Base-by-base conservation (phyloP, 1,140 invertebrate genomes). In the Dendroctonus ponderosae region DNA sequence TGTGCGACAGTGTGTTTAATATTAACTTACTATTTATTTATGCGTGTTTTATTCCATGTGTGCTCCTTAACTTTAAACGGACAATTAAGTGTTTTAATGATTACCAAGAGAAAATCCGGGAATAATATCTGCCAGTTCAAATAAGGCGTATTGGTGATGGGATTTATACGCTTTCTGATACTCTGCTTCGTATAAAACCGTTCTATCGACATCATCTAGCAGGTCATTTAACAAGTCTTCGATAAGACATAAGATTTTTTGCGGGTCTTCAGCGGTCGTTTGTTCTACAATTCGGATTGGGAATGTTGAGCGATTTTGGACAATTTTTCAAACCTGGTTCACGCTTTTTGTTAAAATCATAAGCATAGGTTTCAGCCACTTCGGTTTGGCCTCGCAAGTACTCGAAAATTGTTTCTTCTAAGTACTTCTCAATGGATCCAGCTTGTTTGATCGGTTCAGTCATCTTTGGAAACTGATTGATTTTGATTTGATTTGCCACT, bases 331-430 rank as follows among this genome's bases (percentile, higher is more conserved):
- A 44, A 53, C 39, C 51, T 63, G 7, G 14, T 43, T 66, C 26
- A 61, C 26, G 26, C 14, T 7, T 60, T 41, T 15, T 37, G 15
- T 60, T 42, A 46, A 48, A 50, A 56, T 46, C 26, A 62, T 61
- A 42, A 12, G 39, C 7, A 37, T 41, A 49, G 14, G 8, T 38
- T 62, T 67, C 65, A 7, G 57, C 8, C 9, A 48, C 14, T 39
- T 43, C 58, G 12, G 14, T 40, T 62, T 67, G 58, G 40, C 59
- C 48, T 62, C 43, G 11, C 11, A 67, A 51, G 56, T 67, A 67
- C 48, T 67, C 58, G 40, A 44, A 48, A 40, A 62, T 67, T 11
- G 49, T 67, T n/a, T 67, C 57, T 26, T 67, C 65, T 12, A 67
- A 9, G 58, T 67, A 67, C 54, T 62, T 67, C 38, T 67, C 65